Evolutionary conservation across 2,888 invertebrate genomes (phyloP).

Genomic region (Caenorhabditis wallacei): DNA sequence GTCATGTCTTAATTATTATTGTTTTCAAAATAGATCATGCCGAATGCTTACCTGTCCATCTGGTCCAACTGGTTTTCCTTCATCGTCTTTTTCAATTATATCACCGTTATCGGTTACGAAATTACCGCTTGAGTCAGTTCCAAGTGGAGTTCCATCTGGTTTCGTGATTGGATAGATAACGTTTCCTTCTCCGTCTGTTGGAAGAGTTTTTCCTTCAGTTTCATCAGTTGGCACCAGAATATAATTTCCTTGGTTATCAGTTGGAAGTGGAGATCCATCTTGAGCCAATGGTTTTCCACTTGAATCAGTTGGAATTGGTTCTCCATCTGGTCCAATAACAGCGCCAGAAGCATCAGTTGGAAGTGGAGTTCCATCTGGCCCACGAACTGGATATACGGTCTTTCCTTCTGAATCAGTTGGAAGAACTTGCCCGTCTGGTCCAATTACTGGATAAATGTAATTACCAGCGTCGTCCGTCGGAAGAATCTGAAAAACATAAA

Average conservation of each 20-base stretch:
- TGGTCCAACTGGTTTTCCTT: constrained; percentile 32
- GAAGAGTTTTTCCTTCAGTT: constrained; percentile 38
- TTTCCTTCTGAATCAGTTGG: background rate
- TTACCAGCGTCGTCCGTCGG: constrained; percentile 68
- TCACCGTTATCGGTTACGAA: constrained; percentile 6
- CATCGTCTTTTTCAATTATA: constrained; percentile 3
- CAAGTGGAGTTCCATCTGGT: constrained; percentile 66
- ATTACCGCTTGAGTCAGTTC: constrained; percentile 46
- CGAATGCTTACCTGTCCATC: constrained; percentile 20
- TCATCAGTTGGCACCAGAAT: constrained; percentile 43
- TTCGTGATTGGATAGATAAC: constrained; percentile 23
- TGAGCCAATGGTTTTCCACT: constrained; percentile 57
- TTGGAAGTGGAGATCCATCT: constrained; percentile 69
- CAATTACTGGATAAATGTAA: constrained; percentile 69
- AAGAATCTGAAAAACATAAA: constrained; percentile 19
- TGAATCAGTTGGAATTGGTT: constrained; percentile 66
- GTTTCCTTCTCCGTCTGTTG: constrained; percentile 23
- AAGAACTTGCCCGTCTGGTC: constrained; percentile 49
- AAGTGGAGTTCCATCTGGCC: constrained; percentile 43
- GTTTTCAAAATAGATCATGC: no score
- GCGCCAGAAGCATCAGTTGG: constrained; percentile 62
- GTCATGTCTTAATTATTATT: no score
- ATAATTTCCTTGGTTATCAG: constrained; percentile 66
- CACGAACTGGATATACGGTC: constrained; percentile 42
- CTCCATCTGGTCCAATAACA: constrained; percentile 61